These are phyloP conservation scores for Drosophila kurseongensis DNA, from an alignment of 1,140 invertebrate genomes.

Conservation along the genomic window DNA sequence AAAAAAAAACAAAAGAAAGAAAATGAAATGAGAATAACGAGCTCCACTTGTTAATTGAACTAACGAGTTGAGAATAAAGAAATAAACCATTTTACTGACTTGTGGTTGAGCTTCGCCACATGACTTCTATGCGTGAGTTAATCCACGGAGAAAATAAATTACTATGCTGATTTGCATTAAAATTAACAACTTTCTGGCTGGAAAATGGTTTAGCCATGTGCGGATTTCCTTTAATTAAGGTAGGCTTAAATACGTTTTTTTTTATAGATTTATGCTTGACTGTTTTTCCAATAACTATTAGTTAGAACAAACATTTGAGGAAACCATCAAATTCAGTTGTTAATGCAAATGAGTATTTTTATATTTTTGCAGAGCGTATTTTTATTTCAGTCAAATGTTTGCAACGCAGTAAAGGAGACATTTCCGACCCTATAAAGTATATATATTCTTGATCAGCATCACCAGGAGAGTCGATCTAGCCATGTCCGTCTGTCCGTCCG, in stretches of 20 bases:
- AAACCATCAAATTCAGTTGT: too few relatives aligned
- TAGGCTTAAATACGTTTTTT: not conserved
- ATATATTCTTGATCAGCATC: too few relatives aligned
- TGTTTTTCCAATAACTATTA: not conserved
- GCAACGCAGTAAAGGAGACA: too few relatives aligned
- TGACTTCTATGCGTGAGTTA: conserved; percentile 12
- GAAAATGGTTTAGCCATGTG: not conserved
- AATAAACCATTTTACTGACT: conserved; percentile 14
- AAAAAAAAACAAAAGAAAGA: conserved; percentile 12
- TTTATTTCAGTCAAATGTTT: too few relatives aligned
- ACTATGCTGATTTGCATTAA: conserved; percentile 11
- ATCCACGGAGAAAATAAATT: not conserved
- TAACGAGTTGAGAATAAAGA: conserved; percentile 25
- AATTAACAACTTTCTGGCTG: not conserved
- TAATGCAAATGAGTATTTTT: not conserved
- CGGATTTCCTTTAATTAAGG: not conserved
- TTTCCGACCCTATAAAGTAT: too few relatives aligned
- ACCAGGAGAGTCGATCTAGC: too few relatives aligned
- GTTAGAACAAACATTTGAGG: not conserved
- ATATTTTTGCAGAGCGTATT: too few relatives aligned
- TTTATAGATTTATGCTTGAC: not conserved
- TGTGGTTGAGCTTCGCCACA: not conserved
- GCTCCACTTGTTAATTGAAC: conserved; percentile 52
- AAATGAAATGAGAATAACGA: conserved; percentile 38
- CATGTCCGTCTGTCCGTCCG: too few relatives aligned